Base-by-base conservation (phyloP, 2,113 vertebrate genomes). In the Vanacampus margaritifer region DNA sequence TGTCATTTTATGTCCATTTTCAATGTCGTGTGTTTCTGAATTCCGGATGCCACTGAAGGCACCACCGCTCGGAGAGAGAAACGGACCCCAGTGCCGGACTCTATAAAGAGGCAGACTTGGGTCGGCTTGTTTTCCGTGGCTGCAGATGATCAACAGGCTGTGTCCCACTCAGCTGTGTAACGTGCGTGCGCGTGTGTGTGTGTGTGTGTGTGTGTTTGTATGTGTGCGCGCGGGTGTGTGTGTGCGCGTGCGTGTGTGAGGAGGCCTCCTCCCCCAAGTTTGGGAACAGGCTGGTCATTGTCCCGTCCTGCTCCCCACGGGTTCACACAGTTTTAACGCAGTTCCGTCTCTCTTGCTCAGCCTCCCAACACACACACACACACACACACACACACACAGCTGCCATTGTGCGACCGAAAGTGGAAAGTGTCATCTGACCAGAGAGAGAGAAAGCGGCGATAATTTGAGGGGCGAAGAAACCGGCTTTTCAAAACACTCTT, bases 211-310 rank as follows among this genome's bases (percentile, higher is more conserved):
- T 13, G 43, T 45, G 51, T 37, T n/a, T n/a, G n/a, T n/a, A 32
- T 32, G 28, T 32, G 28, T 32, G 7, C 46, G 50, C 26, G 28
- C 53, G 39, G 54, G 66, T 68, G 73, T 73, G 43, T 5, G 43
- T 13, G 43, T 45, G 51, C 19, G 28, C 50, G 39, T 66, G 66
- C 70, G 73, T 75, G 37, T 37, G 37, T 37, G 6, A 11, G 13
- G 73, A 69, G 78, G 78, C 74, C 73, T 74, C 65, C 79, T 80
- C 75, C 71, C 78, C 80, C 67, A 70, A 76, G 74, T 79, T 74
- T 74, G 72, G 24, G 53, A 89, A 90, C 89, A 90, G 80, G 75
- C 80, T 82, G 35, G 24, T 74, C 83, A 90, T 91, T 92, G 89
- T 92, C 80, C 84, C 73, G 64, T 80, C 72, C 72, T 54, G 39